Percentiles rank a stretch among this genome's conserved stretches.
Conservation (phyloP, 1,140 invertebrate genomes). For the Ectropis grisescens region DNA sequence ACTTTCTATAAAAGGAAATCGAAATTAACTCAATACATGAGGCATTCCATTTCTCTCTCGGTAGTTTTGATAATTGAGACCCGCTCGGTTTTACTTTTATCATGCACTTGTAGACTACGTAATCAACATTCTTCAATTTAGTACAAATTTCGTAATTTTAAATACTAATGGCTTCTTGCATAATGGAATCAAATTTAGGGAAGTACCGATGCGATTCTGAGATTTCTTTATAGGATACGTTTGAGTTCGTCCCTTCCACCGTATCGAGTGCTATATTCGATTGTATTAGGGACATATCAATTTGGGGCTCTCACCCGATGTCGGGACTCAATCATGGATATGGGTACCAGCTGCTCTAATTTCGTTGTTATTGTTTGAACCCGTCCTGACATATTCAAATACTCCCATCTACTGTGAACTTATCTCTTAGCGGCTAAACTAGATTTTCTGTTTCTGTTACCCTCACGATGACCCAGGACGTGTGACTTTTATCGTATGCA, state of each 20-base stretch:
- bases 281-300: constrained; percentile 25
- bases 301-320: constrained; percentile 19
- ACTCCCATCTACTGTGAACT: no score
- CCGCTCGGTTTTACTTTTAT: constrained; percentile 44
- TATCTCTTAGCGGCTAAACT: constrained; percentile 21
- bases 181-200: no score
- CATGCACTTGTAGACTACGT: constrained; percentile 16
- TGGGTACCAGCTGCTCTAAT: constrained; percentile 23
- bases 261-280: constrained; percentile 22
- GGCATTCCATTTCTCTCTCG: constrained; percentile 60
- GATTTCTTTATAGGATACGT: background rate
- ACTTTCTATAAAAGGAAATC: constrained; percentile 69
- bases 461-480: constrained; percentile 3
- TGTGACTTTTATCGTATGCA: constrained; percentile 7
- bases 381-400: constrained; percentile 23
- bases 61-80: constrained; percentile 51
- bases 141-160: no score
- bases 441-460: constrained; percentile 28
- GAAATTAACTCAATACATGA: constrained; percentile 57
- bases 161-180: no score
- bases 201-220: no score
- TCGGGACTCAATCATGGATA: constrained; percentile 19
- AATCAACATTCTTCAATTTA: constrained; percentile 25
- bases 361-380: constrained; percentile 27
- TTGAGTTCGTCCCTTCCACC: constrained; percentile 8